Percentiles rank a stretch among this genome's conserved stretches.
Evolutionary conservation across 2,888 invertebrate genomes (phyloP).

Genomic region (Microdon myrmicae): DNA sequence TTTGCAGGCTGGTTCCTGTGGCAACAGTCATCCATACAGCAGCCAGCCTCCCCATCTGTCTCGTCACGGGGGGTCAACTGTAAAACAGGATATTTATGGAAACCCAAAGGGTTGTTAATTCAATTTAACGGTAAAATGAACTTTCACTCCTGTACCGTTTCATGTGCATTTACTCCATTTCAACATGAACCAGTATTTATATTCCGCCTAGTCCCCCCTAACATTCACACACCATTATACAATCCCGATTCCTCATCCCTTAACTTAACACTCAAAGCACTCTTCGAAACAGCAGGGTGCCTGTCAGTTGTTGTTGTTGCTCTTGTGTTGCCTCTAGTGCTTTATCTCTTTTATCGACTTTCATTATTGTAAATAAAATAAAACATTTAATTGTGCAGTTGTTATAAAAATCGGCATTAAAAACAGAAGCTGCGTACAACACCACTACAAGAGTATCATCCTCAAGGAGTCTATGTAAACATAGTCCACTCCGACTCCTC

Average conservation of each 20-base stretch:
- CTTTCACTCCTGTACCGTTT: slow-evolving; percentile 6
- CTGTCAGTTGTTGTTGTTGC: too few species aligned
- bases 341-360: too few species aligned
- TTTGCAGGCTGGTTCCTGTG: background rate
- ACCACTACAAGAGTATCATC: slow-evolving; percentile 1
- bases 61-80: slow-evolving; percentile 45
- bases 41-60: slow-evolving; percentile 5
- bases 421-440: slow-evolving; percentile 25
- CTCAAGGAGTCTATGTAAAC: too few species aligned
- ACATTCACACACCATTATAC: too few species aligned
- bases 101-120: slow-evolving; percentile 49
- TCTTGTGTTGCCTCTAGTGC: too few species aligned
- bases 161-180: slow-evolving; percentile 1
- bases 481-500: too few species aligned
- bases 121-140: slow-evolving; percentile 49
- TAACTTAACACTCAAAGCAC: background rate
- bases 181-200: slow-evolving; percentile 17
- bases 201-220: slow-evolving; percentile 6
- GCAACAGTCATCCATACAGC: slow-evolving; percentile 1
- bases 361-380: too few species aligned
- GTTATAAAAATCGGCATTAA: slow-evolving; percentile 19
- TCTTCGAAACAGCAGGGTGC: too few species aligned
- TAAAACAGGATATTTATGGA: slow-evolving; percentile 45
- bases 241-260: slow-evolving; percentile 3
- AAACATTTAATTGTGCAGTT: slow-evolving; percentile 28